phyloP scores from a whole-genome alignment of 2,113 vertebrate genomes.

The Lutjanus erythropterus region DNA sequence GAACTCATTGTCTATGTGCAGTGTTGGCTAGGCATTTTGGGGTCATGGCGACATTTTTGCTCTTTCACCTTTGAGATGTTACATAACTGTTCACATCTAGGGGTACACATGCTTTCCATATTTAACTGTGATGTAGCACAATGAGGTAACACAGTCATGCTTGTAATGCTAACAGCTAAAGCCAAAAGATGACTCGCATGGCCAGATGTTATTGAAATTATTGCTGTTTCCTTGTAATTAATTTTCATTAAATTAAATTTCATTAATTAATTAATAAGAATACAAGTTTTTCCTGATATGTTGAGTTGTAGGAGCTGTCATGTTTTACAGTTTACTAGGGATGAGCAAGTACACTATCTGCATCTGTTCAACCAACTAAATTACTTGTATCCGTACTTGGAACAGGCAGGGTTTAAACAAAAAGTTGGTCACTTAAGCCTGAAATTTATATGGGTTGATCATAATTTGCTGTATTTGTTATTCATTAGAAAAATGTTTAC shows the following conservation, averaged over 20 bases:
- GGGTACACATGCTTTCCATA: slow-evolving; percentile 27
- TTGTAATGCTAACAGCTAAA: background rate
- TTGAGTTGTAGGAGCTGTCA: background rate
- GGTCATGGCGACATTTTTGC: slow-evolving; percentile 44
- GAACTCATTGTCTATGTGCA: slow-evolving; percentile 38
- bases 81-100: slow-evolving; percentile 47
- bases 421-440: too few relatives aligned
- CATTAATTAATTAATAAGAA: background rate
- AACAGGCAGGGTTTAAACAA: too few relatives aligned
- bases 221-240: background rate
- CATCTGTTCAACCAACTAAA: too few relatives aligned
- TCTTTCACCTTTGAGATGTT: slow-evolving; percentile 55
- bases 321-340: background rate
- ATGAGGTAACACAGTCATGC: background rate
- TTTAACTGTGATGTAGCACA: slow-evolving; percentile 38
- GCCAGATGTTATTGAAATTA: background rate
- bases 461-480: too few relatives aligned
- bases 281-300: background rate
- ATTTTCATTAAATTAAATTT: background rate
- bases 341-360: too few relatives aligned
- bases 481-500: too few relatives aligned
- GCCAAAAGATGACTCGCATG: background rate
- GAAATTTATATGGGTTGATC: too few relatives aligned
- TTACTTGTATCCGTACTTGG: too few relatives aligned
- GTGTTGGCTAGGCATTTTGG: slow-evolving; percentile 5